Base-by-base conservation (phyloP, 2,888 invertebrate species). In the Pilophorus perplexus region DNA sequence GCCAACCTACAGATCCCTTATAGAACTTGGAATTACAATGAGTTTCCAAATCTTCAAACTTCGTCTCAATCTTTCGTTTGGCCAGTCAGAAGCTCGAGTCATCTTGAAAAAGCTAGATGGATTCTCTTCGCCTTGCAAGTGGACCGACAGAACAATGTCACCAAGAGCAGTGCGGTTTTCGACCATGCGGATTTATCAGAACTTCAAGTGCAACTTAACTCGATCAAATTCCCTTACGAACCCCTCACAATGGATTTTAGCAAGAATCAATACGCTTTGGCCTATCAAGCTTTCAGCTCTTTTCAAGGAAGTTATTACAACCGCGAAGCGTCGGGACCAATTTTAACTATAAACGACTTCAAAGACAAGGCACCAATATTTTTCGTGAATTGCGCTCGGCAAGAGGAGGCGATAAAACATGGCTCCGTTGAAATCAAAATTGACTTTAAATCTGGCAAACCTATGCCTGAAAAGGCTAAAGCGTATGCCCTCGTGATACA, bases 121-220 rank as follows among this genome's bases (percentile, higher is more conserved):
- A 44, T 44, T 18, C n/a, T 44, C 18, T 44, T 44, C n/a, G 44
- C 14, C 8, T 14, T 44, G n/a, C 44, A 44, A 18, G n/a, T 44
- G 14, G 44, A 44, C 14, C 44, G 44, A 44, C 44, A 44, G n/a
- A 44, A 44, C n/a, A 44, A 44, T n/a, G 18, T 44, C n/a, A 44
- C 44, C 5, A 18, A n/a, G 18, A 44, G 18, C 18, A 14, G 14
- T n/a, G n/a, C 44, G 18, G 44, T 14, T n/a, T 44, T 44, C 18
- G 14, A 44, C 14, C 18, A n/a, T n/a, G n/a, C 44, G n/a, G 44
- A 44, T 18, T 14, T 44, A n/a, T 14, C 18, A 18, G n/a, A n/a
- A n/a, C 18, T 44, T 44, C 44, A 44, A 44, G 44, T 44, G 18
- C 44, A 44, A 14, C 18, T 44, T n/a, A 44, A 44, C n/a, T n/a